Evolutionary conservation across 1,140 invertebrate genomes (phyloP), one percentile per base, ranked within the genome.

Genomic region (Apis florea): DNA sequence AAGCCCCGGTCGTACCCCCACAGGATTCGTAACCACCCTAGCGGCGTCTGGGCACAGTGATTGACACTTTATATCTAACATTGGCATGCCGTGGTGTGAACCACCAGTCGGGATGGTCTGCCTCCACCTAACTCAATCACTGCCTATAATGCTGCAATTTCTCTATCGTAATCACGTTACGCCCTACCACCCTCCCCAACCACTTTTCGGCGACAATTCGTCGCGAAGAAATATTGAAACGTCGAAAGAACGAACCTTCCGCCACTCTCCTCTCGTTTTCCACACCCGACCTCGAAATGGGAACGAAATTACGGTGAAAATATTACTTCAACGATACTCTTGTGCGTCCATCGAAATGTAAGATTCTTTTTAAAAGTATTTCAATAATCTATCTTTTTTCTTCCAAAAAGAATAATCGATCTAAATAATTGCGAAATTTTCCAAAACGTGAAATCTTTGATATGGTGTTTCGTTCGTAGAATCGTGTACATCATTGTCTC

Each of bases 121-220:
- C 88, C 85, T 89, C 89, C 89, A 80, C 86, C 89, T 92, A 93
- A 93, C 92, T 92, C 92, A 93, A 93, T 93, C 92, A 93, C 88
- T 82, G 87, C 88, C 92, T 90, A 93, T 93, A 93, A 93, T 93
- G 92, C 92, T 89, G 92, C 92, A 93, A 93, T 93, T 93, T 93
- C 92, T 93, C 89, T 84, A 91, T 89, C 89, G 89, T 93, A 93
- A 93, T 93, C 92, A 80, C 82, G 90, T 93, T 93, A 92, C 91
- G 87, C 74, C 89, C 88, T 80, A 80, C 85, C 83, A 74, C 58
- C 64, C 80, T 86, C 81, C 79, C 85, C 86, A 82, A 83, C 87
- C 82, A 86, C 83, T 82, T 82, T 83, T 82, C 83, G 75, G 70
- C 82, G 84, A 86, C 86, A 83, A 89, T 79, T 88, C 88, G 54